phyloP scores from a whole-genome alignment of 2,888 invertebrate genomes.

The Callyntrura guangdongensis region DNA sequence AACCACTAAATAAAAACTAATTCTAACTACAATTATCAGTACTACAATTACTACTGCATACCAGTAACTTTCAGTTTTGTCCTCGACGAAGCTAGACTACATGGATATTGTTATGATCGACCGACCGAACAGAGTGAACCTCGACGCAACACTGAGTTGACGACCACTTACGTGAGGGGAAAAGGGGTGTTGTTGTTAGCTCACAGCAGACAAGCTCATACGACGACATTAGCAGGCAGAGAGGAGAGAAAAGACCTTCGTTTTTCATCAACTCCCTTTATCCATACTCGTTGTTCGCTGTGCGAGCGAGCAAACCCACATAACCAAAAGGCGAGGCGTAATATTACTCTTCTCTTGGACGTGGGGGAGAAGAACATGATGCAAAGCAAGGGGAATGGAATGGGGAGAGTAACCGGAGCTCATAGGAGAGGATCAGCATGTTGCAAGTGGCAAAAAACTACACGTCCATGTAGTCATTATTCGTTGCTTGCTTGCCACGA shows the following conservation, averaged over 20 bases:
- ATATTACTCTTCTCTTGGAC: slow-evolving; percentile 48
- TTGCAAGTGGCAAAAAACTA: slow-evolving; percentile 73
- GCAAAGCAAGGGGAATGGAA: slow-evolving; percentile 72
- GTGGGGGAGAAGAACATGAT: slow-evolving; percentile 69
- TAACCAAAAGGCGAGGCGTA: slow-evolving; percentile 48
- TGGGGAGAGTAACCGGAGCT: slow-evolving; percentile 73
- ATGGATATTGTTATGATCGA: background rate
- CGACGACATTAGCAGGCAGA: slow-evolving; percentile 35
- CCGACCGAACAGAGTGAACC: slow-evolving; percentile 68
- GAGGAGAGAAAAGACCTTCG: slow-evolving; percentile 71
- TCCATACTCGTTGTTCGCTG: slow-evolving; percentile 54
- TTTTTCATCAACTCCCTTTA: slow-evolving; percentile 76
- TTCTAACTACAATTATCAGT: background rate
- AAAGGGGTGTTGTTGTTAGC: slow-evolving; percentile 68
- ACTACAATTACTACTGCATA: background rate
- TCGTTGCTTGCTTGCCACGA: slow-evolving; percentile 38
- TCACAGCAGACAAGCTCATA: slow-evolving; percentile 6
- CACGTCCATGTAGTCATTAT: slow-evolving; percentile 46
- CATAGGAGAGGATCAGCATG: slow-evolving; percentile 61
- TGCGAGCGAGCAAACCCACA: slow-evolving; percentile 46
- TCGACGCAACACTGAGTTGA: slow-evolving; percentile 64
- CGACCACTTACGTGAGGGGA: slow-evolving; percentile 72
- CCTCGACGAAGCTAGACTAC: too few species aligned
- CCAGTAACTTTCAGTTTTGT: too few species aligned
- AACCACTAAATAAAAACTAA: background rate